Evolutionary conservation across 2,113 vertebrate genomes (phyloP).

Genomic region (Canis aureus): DNA sequence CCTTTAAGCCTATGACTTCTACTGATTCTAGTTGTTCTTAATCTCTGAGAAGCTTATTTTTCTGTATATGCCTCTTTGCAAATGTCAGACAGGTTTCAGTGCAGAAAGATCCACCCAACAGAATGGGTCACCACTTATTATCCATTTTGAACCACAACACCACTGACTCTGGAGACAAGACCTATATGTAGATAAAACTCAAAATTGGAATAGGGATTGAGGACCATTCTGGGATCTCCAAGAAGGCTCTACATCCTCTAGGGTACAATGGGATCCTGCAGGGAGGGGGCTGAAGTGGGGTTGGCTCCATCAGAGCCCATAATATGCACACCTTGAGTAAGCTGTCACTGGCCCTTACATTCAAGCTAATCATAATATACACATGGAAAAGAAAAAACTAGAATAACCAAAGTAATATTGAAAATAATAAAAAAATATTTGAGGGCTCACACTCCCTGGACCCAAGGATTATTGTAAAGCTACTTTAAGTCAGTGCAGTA

Average conservation of each 20-base stretch:
- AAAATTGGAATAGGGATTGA: background rate
- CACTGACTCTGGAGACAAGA: slow-evolving; percentile 49
- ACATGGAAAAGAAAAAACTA: background rate
- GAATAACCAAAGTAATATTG: background rate
- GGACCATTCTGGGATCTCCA: slow-evolving; percentile 41
- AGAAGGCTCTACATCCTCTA: slow-evolving; percentile 56
- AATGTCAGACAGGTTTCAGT: background rate
- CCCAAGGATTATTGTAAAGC: background rate
- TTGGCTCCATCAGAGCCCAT: background rate
- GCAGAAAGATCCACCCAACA: slow-evolving; percentile 6
- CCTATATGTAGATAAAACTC: background rate
- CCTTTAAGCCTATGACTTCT: background rate
- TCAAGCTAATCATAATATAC: background rate
- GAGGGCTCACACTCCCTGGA: background rate
- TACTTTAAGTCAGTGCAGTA: background rate
- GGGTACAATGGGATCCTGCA: slow-evolving; percentile 24
- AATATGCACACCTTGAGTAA: background rate
- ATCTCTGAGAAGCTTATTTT: background rate
- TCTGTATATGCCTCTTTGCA: background rate
- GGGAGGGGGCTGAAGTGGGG: slow-evolving; percentile 45
- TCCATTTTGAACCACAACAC: slow-evolving; percentile 78
- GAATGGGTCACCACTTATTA: slow-evolving; percentile 83
- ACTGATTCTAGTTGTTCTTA: background rate
- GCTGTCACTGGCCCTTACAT: background rate
- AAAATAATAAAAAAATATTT: background rate